These are phyloP conservation scores for Megaceryle torquata DNA, from an alignment of 2,113 vertebrate species.

Conservation along the genomic window DNA sequence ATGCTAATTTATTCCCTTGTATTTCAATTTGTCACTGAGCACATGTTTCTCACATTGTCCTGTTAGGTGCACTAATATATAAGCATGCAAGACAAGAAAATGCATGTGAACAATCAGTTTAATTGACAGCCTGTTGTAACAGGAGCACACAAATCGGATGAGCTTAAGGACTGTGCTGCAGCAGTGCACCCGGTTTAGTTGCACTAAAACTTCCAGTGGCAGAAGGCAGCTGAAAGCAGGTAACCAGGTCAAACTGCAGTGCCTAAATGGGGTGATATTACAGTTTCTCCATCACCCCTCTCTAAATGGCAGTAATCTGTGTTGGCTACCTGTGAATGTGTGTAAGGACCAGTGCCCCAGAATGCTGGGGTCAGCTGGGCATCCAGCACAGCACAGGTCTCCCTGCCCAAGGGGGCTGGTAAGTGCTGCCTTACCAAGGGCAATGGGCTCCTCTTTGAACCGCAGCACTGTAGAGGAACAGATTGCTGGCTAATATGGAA, in stretches of 20 bases:
- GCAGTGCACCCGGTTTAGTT: neutral
- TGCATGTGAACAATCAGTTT: neutral
- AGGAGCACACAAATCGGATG: neutral
- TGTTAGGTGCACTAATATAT: neutral
- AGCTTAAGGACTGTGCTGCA: accelerated
- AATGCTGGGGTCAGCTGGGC: accelerated
- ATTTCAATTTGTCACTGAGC: conserved; percentile 40
- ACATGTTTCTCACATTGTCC: neutral
- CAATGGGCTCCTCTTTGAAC: neutral
- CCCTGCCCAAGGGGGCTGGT: accelerated
- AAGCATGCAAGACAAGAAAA: neutral
- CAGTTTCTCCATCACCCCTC: neutral
- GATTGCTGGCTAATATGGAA: conserved; percentile 44
- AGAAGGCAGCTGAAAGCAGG: neutral
- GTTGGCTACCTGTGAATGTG: neutral
- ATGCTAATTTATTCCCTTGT: conserved; percentile 44
- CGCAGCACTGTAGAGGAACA: neutral
- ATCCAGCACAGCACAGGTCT: accelerated
- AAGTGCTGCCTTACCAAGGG: accelerated
- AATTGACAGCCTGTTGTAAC: neutral
- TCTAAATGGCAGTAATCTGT: neutral
- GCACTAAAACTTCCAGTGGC: neutral
- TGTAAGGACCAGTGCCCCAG: neutral
- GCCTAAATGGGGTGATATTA: neutral
- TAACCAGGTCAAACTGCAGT: neutral